phyloP scores from a whole-genome alignment of 2,113 vertebrate genomes.

The Mus pahari region DNA sequence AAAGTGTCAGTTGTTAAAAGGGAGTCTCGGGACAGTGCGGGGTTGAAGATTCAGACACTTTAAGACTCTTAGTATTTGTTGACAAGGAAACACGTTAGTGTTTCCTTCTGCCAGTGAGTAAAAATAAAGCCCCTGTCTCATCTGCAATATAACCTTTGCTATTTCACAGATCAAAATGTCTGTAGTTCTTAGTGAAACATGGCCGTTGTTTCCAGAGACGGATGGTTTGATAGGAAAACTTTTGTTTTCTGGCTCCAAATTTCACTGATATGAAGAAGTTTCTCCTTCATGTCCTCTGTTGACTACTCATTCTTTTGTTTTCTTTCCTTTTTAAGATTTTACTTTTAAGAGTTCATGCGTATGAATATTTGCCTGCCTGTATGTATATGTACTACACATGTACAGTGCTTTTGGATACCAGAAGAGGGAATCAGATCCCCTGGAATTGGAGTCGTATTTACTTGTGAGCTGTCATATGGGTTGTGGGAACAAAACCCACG shows the following conservation, averaged over 20 bases:
- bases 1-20: background rate
- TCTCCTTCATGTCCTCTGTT: background rate
- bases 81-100: background rate
- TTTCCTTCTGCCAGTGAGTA: slow-evolving; percentile 28
- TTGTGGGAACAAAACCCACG: background rate
- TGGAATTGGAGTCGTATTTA: background rate
- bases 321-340: background rate
- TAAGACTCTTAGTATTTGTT: slow-evolving; percentile 33
- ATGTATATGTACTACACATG: background rate
- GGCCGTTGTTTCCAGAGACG: background rate
- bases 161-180: slow-evolving; percentile 12
- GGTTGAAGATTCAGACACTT: slow-evolving; percentile 13
- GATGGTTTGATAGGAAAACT: background rate
- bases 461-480: background rate
- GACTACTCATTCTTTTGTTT: background rate
- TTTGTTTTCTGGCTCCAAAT: slow-evolving; percentile 28
- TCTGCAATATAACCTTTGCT: background rate
- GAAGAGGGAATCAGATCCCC: background rate
- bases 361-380: background rate
- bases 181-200: background rate
- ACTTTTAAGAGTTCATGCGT: background rate
- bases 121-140: background rate
- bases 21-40: background rate
- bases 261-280: background rate
- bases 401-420: background rate